These are phyloP conservation scores for Hestina assimilis DNA, from an alignment of 1,140 invertebrate species.

Conservation along the genomic window DNA sequence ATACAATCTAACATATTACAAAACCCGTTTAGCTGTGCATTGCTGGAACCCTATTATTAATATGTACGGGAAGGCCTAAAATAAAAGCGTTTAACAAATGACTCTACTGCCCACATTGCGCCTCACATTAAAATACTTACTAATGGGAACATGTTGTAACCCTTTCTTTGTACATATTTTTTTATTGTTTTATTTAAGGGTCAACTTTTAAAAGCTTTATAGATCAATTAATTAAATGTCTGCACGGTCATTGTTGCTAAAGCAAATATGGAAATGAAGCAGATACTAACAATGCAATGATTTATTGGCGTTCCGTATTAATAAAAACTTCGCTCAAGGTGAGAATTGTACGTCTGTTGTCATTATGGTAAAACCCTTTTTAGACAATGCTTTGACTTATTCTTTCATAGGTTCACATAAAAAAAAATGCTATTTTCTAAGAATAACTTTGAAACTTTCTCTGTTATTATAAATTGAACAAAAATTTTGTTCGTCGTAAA, in stretches of 20 bases:
- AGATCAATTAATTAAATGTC: conserved; percentile 77
- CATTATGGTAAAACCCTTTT: conserved; percentile 9
- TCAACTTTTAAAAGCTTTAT: conserved; percentile 75
- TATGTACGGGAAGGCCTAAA: conserved; percentile 30
- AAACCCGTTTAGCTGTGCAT: conserved; percentile 1
- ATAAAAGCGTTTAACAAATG: conserved; percentile 57
- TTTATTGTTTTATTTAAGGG: conserved; percentile 75
- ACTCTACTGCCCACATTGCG: conserved; percentile 59
- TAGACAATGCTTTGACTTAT: not conserved
- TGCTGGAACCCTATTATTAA: conserved; percentile 20
- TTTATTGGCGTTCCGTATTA: conserved; percentile 55
- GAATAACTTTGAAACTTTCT: not conserved
- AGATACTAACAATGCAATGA: conserved; percentile 67
- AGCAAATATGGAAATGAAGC: conserved; percentile 73
- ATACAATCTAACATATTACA: too few species aligned
- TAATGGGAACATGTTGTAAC: conserved; percentile 73
- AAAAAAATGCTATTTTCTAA: not conserved
- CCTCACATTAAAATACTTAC: conserved; percentile 62
- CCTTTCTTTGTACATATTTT: conserved; percentile 64
- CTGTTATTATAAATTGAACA: not conserved
- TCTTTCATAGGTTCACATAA: too few species aligned
- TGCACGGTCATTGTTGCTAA: conserved; percentile 70
- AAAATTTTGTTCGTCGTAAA: not conserved
- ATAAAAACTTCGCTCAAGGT: conserved; percentile 56
- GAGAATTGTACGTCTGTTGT: conserved; percentile 56